Evolutionary conservation across 2,888 invertebrate genomes (phyloP).

Genomic region (Tetranychus piercei): DNA sequence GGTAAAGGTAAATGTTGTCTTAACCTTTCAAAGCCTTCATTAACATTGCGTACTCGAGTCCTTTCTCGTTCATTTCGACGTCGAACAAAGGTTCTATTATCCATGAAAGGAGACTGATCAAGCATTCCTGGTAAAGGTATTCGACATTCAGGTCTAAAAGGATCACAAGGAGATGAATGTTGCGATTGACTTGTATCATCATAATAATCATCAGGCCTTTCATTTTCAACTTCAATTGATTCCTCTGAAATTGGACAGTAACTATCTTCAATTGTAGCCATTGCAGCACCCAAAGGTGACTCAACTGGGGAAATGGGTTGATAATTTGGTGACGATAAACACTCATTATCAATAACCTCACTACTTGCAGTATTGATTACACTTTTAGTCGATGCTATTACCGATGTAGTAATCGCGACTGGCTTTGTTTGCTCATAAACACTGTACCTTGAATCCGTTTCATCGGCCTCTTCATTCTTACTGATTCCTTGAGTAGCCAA

Average conservation of each 20-base stretch:
- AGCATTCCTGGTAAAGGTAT: conserved; percentile 12
- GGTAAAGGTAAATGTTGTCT: conserved; percentile 31
- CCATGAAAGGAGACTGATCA: conserved; percentile 7
- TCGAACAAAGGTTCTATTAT: conserved; percentile 29
- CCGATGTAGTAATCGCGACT: background rate
- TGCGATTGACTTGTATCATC: conserved; percentile 1
- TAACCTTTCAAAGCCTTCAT: conserved; percentile 33
- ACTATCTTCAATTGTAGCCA: background rate
- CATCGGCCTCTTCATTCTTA: background rate
- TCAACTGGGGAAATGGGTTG: background rate
- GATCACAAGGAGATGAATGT: background rate
- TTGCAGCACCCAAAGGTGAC: background rate
- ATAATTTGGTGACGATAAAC: background rate
- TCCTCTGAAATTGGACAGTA: background rate
- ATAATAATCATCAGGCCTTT: conserved; percentile 2
- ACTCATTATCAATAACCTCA: background rate
- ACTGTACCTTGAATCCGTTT: background rate
- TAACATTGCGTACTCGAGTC: conserved; percentile 32
- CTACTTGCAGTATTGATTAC: too few relatives aligned
- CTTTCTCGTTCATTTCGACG: conserved; percentile 34
- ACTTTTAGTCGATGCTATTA: background rate
- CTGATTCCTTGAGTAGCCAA: background rate
- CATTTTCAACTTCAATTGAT: background rate
- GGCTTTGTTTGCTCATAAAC: background rate
- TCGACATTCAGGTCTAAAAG: conserved; percentile 12